Base-by-base conservation (phyloP, 1,140 invertebrate species). In the Thaumetopoea pityocampa region DNA sequence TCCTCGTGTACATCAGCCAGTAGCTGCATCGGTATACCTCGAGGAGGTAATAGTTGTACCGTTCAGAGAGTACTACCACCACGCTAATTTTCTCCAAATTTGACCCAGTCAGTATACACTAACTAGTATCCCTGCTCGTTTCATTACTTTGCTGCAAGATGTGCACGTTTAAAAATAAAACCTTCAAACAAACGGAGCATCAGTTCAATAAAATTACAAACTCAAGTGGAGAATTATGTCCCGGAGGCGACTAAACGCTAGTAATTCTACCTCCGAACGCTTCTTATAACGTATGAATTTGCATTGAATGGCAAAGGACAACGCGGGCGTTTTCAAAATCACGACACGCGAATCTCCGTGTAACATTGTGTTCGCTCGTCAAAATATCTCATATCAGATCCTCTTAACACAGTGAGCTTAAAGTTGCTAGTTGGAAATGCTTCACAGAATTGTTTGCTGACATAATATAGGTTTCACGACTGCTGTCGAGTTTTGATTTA, bases 241-340 rank as follows among this genome's bases (percentile, higher is more conserved):
- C 73, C 48, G 58, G 60, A 74, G 76, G 78, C 78, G 76, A 77
- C 78, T 82, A 80, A 82, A 79, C 66, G 78, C 70, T 67, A 66
- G 67, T 80, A 83, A 83, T 81, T 76, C 69, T 63, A 63, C 58
- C 62, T 61, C 60, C 59, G 58, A 70, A 67, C 65, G 70, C 64
- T 81, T 81, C 74, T 81, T 69, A 69, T 76, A 76, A 71, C 63
- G 62, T 65, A 64, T 59, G 58, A 67, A 82, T 82, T 82, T 83
- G 78, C 78, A 83, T 83, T 83, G 64, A 83, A 83, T 83, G 78
- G 78, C 51, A 62, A 62, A 70, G 73, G 64, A 77, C 65, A 63
- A 54, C 53, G 62, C 51, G 58, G 62, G 58, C 67, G 62, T 43
- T 50, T 50, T 38, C 47, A 42, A 50, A 50, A 43, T 14, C 12